Percentiles rank a stretch among this genome's conserved stretches.
These are phyloP conservation scores for Paguma larvata DNA, from an alignment of 2,797 vertebrate species.

Conservation along the genomic window DNA sequence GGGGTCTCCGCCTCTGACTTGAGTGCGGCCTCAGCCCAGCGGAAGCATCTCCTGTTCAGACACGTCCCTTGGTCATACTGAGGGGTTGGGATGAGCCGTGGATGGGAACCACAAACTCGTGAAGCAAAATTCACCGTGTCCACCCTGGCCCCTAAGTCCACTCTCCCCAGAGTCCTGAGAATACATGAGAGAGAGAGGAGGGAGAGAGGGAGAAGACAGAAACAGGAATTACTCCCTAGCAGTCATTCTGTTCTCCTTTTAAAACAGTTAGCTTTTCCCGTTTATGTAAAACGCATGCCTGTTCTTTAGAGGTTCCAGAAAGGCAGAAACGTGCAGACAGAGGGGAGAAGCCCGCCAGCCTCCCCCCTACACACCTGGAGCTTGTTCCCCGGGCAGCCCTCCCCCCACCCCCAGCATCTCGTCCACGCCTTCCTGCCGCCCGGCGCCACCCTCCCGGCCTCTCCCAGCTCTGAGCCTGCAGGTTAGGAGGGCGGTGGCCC, in stretches of 20 bases:
- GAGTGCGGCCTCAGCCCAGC: rapidly evolving
- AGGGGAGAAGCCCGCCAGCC: not conserved
- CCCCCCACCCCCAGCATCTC: no score
- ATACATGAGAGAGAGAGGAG: not conserved
- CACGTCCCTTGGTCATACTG: rapidly evolving
- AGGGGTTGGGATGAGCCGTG: not conserved
- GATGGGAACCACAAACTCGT: rapidly evolving
- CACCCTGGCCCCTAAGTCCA: not conserved
- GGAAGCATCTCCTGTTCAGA: rapidly evolving
- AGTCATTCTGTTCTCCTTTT: not conserved
- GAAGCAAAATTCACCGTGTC: rapidly evolving
- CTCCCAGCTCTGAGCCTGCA: not conserved
- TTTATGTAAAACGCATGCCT: not conserved
- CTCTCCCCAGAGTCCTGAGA: not conserved
- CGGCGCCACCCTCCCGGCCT: not conserved
- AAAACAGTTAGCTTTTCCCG: not conserved
- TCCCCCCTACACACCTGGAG: rapidly evolving
- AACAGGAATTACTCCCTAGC: not conserved
- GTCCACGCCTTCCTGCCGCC: not conserved
- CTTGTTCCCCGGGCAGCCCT: not conserved
- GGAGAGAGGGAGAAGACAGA: not conserved
- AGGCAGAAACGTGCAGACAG: not conserved
- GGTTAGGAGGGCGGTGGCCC: not conserved
- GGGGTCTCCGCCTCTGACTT: not conserved
- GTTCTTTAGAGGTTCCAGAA: not conserved